These are phyloP conservation scores for Steinernema feltiae DNA, from an alignment of 1,140 invertebrate genomes.

Conservation along the genomic window DNA sequence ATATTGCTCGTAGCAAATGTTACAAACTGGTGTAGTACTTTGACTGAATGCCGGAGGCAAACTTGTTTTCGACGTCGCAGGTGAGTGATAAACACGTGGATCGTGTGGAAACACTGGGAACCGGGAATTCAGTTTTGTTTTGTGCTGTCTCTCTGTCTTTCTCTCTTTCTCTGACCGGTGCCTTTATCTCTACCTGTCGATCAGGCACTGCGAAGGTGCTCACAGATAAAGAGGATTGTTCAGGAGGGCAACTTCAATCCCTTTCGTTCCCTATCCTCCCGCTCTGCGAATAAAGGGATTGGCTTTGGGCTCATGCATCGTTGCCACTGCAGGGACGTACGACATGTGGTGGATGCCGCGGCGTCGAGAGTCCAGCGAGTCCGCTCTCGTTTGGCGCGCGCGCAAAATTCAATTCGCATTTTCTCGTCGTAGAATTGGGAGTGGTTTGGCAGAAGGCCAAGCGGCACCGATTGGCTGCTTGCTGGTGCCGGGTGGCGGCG, in stretches of 20 bases:
- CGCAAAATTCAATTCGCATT: constrained; percentile 7
- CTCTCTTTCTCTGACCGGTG: too few relatives aligned
- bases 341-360: constrained; percentile 10
- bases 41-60: not conserved
- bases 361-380: not conserved
- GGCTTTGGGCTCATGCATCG: not conserved
- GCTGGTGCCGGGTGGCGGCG: constrained; percentile 16
- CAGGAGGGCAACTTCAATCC: not conserved
- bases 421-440: not conserved
- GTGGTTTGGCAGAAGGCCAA: constrained; percentile 17
- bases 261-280: constrained; percentile 9
- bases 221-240: too few relatives aligned
- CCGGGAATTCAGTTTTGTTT: too few relatives aligned
- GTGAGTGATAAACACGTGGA: not conserved
- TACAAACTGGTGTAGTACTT: too few relatives aligned
- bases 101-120: too few relatives aligned
- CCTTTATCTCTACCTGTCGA: too few relatives aligned
- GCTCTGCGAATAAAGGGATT: not conserved
- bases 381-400: not conserved
- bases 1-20: too few relatives aligned
- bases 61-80: not conserved
- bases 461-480: not conserved
- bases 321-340: not conserved
- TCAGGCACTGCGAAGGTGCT: too few relatives aligned
- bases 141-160: too few relatives aligned